Percentiles rank a stretch among this genome's conserved stretches.
phyloP scores from a whole-genome alignment of 2,797 vertebrate genomes.

The Sarcoramphus papa region DNA sequence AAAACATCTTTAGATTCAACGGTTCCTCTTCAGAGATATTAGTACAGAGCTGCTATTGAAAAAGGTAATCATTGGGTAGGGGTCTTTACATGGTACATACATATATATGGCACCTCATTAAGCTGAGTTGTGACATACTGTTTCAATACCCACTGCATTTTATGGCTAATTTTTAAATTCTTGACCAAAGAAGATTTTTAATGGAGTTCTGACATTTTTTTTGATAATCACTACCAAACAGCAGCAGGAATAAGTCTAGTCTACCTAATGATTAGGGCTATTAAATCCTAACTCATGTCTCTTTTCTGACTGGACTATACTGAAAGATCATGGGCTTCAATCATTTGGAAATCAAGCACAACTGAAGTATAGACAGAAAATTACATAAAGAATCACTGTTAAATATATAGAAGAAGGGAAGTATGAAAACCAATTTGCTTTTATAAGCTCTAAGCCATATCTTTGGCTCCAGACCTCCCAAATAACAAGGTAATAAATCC shows the following conservation, averaged over 20 bases:
- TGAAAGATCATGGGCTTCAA: background rate
- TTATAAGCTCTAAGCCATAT: background rate
- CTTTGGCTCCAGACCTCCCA: background rate
- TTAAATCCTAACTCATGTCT: background rate
- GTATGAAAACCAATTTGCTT: background rate
- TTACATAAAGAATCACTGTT: background rate
- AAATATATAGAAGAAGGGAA: background rate
- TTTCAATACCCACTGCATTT: background rate
- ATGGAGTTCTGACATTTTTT: background rate
- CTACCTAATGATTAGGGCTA: background rate
- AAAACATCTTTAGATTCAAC: background rate
- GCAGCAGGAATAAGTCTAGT: background rate
- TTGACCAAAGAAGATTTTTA: background rate
- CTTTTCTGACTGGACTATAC: background rate
- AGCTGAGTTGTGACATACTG: background rate
- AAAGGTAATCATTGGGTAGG: background rate
- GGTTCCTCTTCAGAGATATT: background rate
- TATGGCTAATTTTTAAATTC: background rate
- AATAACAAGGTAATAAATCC: background rate
- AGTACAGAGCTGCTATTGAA: background rate
- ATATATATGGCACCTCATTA: background rate
- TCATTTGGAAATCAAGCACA: background rate
- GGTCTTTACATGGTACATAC: background rate
- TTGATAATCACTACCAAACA: background rate
- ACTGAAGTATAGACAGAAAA: background rate